phyloP scores from a whole-genome alignment of 2,888 invertebrate genomes.

The Xanthorhoe designata region DNA sequence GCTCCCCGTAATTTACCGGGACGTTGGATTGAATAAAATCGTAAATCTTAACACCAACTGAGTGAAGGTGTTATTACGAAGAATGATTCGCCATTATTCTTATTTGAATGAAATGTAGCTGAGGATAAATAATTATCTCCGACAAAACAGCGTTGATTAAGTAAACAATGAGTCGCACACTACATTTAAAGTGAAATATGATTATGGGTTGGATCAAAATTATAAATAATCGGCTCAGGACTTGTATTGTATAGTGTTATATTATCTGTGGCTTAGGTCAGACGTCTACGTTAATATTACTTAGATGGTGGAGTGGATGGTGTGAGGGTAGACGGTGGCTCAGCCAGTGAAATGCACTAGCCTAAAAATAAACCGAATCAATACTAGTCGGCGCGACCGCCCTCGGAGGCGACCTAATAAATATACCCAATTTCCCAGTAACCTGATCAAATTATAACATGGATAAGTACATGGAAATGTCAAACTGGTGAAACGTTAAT shows the following conservation, averaged over 20 bases:
- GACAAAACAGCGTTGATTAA: slow-evolving; percentile 33
- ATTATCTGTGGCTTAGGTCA: slow-evolving; percentile 25
- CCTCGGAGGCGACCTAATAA: slow-evolving; percentile 46
- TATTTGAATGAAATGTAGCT: slow-evolving; percentile 59
- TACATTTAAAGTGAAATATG: slow-evolving; percentile 25
- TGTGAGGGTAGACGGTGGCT: slow-evolving; percentile 48
- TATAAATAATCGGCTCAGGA: slow-evolving; percentile 34
- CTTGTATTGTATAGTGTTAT: no score
- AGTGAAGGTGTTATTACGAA: slow-evolving; percentile 74
- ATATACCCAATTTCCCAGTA: slow-evolving; percentile 40
- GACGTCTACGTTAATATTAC: slow-evolving; percentile 50
- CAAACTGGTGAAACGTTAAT: neutral
- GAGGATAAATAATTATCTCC: slow-evolving; percentile 50
- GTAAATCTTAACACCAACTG: slow-evolving; percentile 80
- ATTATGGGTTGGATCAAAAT: slow-evolving; percentile 26
- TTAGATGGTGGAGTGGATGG: slow-evolving; percentile 47
- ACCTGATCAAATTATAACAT: slow-evolving; percentile 33
- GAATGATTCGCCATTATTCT: slow-evolving; percentile 73
- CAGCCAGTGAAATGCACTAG: slow-evolving; percentile 54
- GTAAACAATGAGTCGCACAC: slow-evolving; percentile 25
- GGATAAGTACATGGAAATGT: slow-evolving; percentile 19
- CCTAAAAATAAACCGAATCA: slow-evolving; percentile 75
- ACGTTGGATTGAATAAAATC: slow-evolving; percentile 83
- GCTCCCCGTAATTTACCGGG: slow-evolving; percentile 80
- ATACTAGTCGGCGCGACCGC: slow-evolving; percentile 57